Percentiles rank a stretch among this genome's conserved stretches.
phyloP scores from a whole-genome alignment of 37 sponge, comb jelly and placozoan genomes.

The Aplysina aerophoba region DNA sequence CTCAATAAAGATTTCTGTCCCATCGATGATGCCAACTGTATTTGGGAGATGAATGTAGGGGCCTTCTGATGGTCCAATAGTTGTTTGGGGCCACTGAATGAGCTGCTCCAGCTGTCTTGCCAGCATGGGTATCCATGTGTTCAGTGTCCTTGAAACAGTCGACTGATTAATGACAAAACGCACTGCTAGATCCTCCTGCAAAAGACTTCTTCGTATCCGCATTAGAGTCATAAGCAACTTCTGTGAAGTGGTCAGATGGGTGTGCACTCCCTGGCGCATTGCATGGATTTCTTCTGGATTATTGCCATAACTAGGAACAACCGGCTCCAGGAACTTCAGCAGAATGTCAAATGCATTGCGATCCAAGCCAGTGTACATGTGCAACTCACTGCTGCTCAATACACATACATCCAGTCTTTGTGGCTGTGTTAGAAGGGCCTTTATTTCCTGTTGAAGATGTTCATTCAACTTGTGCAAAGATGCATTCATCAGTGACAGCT shows the following conservation, averaged over 20 bases:
- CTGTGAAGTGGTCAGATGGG: slow-evolving; percentile 9
- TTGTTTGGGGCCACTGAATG: slow-evolving; percentile 41
- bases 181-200: slow-evolving; percentile 31
- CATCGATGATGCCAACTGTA: slow-evolving; percentile 29
- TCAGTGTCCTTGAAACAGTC: slow-evolving; percentile 40
- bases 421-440: slow-evolving; percentile 10
- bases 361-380: slow-evolving; percentile 34
- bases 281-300: not conserved
- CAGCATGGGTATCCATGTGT: slow-evolving; percentile 35
- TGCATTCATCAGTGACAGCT: slow-evolving; percentile 18
- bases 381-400: not conserved
- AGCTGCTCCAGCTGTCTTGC: slow-evolving; percentile 30
- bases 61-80: slow-evolving; percentile 4
- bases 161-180: slow-evolving; percentile 32
- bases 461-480: slow-evolving; percentile 21
- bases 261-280: not conserved
- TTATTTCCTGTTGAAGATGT: slow-evolving; percentile 5
- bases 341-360: slow-evolving; percentile 16
- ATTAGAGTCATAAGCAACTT: slow-evolving; percentile 34
- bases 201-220: slow-evolving; percentile 23
- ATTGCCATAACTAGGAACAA: slow-evolving; percentile 10
- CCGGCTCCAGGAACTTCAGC: slow-evolving; percentile 24
- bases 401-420: slow-evolving; percentile 41
- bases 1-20: slow-evolving; percentile 28
- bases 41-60: not conserved